These are phyloP conservation scores for Acanthosepion esculentum DNA, from an alignment of 2,888 invertebrate genomes.

Conservation along the genomic window DNA sequence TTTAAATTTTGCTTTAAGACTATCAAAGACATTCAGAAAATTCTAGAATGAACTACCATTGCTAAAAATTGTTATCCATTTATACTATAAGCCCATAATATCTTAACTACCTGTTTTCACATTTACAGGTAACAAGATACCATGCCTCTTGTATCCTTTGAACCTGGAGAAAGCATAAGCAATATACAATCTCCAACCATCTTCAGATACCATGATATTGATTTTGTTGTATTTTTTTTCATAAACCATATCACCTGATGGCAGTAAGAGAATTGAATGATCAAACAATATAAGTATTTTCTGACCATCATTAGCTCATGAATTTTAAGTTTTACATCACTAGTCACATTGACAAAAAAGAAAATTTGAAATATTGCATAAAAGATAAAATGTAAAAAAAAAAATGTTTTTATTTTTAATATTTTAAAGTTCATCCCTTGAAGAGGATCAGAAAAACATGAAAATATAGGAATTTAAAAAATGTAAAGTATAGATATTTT, in stretches of 20 bases:
- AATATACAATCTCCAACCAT: background rate
- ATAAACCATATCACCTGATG: too few relatives aligned
- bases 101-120: background rate
- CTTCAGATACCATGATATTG: background rate
- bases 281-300: too few relatives aligned
- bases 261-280: too few relatives aligned
- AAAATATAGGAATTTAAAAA: background rate
- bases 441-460: background rate
- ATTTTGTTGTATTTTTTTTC: too few relatives aligned
- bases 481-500: too few relatives aligned
- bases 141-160: background rate
- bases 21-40: constrained; percentile 11
- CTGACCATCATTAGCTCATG: too few relatives aligned
- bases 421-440: background rate
- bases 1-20: background rate
- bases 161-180: background rate
- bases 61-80: background rate
- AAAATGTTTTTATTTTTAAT: background rate
- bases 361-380: background rate
- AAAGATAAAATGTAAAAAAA: background rate
- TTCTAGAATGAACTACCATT: background rate
- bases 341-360: background rate
- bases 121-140: background rate
- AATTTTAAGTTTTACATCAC: too few relatives aligned
- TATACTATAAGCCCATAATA: background rate